Conservation (phyloP, 2,113 vertebrate species). For the Turdus rufiventris region DNA sequence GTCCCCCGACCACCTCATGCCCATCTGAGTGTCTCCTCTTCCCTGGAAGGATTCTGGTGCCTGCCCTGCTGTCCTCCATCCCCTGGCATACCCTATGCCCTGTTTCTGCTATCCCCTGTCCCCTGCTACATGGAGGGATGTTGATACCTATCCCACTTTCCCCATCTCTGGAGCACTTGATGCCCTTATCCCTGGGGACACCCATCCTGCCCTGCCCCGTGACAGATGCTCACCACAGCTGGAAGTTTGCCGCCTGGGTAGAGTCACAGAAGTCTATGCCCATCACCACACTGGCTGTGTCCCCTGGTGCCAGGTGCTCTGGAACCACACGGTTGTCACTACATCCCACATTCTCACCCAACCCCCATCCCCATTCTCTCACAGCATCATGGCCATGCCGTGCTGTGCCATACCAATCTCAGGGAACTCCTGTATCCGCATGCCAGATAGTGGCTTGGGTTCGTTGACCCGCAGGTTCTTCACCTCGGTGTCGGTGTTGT, state of each 20-base stretch:
- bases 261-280: slow-evolving; percentile 98
- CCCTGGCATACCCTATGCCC: not conserved
- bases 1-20: fast-evolving
- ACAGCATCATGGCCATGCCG: fast-evolving
- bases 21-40: not conserved
- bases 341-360: not conserved
- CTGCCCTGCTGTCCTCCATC: not conserved
- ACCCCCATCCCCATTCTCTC: not conserved
- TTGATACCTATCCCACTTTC: not conserved
- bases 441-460: slow-evolving; percentile 85
- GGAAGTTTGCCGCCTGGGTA: slow-evolving; percentile 95
- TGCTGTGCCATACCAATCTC: slow-evolving; percentile 82
- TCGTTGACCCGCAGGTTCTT: slow-evolving; percentile 84
- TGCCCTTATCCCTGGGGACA: not conserved
- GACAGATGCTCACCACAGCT: slow-evolving; percentile 84
- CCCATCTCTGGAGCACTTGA: not conserved
- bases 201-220: fast-evolving
- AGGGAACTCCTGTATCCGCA: slow-evolving; percentile 90
- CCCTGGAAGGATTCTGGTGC: not conserved
- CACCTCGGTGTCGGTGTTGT: slow-evolving; percentile 83
- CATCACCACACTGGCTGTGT: slow-evolving; percentile 81
- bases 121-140: not conserved
- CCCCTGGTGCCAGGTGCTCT: slow-evolving; percentile 86
- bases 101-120: not conserved
- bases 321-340: not conserved